Percentiles rank a stretch among this genome's conserved stretches.
These are phyloP conservation scores for Crax fasciolata DNA, from an alignment of 2,797 vertebrate species.

Conservation along the genomic window DNA sequence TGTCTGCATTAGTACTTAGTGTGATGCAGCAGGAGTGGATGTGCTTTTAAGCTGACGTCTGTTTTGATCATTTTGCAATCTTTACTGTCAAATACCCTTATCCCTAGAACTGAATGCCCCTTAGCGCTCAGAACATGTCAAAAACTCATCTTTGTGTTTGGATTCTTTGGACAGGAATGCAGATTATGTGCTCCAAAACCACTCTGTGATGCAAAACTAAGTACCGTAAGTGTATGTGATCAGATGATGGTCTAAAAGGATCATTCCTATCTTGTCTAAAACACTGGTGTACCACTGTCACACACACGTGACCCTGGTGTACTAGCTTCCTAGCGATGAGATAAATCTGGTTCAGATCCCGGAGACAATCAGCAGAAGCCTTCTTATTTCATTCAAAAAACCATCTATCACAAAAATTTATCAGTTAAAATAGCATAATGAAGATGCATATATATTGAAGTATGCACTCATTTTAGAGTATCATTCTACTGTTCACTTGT, in stretches of 20 bases:
- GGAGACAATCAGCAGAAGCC: background rate
- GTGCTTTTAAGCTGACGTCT: background rate
- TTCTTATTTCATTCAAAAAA: background rate
- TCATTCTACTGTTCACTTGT: background rate
- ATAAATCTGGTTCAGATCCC: background rate
- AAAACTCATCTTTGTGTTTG: background rate
- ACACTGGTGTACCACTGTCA: rapidly evolving
- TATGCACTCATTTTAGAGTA: background rate
- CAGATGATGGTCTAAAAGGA: background rate
- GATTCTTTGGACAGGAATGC: background rate
- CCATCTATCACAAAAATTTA: background rate
- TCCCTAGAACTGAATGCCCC: no score
- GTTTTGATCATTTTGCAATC: rapidly evolving
- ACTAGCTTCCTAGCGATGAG: background rate
- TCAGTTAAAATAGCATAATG: background rate
- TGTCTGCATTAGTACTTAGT: background rate
- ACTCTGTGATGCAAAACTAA: background rate
- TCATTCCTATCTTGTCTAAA: background rate
- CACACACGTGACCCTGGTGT: background rate
- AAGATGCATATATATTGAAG: background rate
- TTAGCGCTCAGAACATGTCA: background rate
- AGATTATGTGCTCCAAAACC: background rate
- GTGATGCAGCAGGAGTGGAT: background rate
- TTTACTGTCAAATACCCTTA: background rate
- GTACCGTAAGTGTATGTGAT: background rate